Evolutionary conservation across 2,797 vertebrate species (phyloP), one percentile per base, ranked within the genome.

Genomic region (Eutrigla gurnardus): DNA sequence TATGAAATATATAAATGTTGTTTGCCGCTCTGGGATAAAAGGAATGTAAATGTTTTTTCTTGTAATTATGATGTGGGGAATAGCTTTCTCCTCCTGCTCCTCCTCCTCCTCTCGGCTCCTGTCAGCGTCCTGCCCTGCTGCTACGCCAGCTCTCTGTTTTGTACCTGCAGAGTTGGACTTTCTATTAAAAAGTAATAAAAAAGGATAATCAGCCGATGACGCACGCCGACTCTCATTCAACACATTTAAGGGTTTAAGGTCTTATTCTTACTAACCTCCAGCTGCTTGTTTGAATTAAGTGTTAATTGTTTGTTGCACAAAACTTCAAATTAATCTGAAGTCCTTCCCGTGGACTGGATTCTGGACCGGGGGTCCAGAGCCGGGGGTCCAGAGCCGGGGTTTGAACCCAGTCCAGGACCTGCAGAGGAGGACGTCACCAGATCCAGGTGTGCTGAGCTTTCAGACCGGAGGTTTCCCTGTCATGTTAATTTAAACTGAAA

Each of bases 141-240:
- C 91, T 90, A 70, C 64, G 11, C 83, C 84, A 75, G 65, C 88
- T 91, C 88, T 90, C 83, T 79, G 72, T 86, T 92, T 92, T 91
- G 64, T 89, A 91, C 80, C 89, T 83, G 83, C 90, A 84, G 86
- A 89, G 87, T 77, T 86, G 84, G 86, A 84, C 80, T 94, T 94
- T 94, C 64, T 92, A 93, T 82, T 65, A 77, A 92, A 91, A 90
- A 80, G 25, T 39, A 92, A 92, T 90, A 93, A 91, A 90, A 25
- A 84, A 71, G 13, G 46, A 86, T 71, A 73, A 88, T 88, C 74
- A 79, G 67, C 58, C 39, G 32, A 77, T 14, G 1, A 53, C 6
- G 25, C 4, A 2, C n/a, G 0, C 7, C 7, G 70, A 15, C 53
- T 85, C 65, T 49, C 12, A 25, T 43, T 60, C 18, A 32, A 42